Base-by-base conservation (phyloP, 2,113 vertebrate genomes). In the Anoplopoma fimbria region DNA sequence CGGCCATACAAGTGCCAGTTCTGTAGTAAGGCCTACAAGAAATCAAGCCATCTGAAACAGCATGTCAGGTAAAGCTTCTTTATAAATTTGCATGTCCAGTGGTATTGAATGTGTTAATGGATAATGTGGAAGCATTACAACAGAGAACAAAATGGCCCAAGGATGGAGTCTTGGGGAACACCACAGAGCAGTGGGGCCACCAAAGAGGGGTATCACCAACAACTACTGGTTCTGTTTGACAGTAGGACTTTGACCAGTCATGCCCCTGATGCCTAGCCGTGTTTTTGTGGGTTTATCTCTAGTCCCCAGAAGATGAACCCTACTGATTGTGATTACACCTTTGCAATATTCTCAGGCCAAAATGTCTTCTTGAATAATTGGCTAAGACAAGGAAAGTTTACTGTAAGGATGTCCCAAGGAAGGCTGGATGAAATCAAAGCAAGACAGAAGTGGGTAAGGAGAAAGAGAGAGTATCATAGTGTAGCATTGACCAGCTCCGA, bases 31-130 rank as follows among this genome's bases (percentile, higher is more conserved):
- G 97, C 98, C 9, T 99, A 99, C 93, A 99, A 99, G 93, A 99
- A 99, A 67, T 99, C 98, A 33, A 99, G 98, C 88, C 98, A 99
- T 91, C 96, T 99, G 67, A 99, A 99, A 80, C 98, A 99, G 51
- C 98, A 99, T 69, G 96, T 99, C 94, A 97, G 98, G 98, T 99
- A 94, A 94, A 82, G 75, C 27, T 53, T 77, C 42, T 4, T 1
- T 17, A 31, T 40, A 29, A 69, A n/a, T 15, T 4, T 71, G 17
- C 10, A 42, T 58, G 6, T 55, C 9, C 25, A 63, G 0, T 58
- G 55, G 55, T 34, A 21, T 25, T 19, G 33, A 4, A 13, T 63
- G 13, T 70, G 55, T 29, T 25, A 13, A 2, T 58, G 55, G 53
- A 14, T 57, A 5, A 57, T 57, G 9, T 23, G 6, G 40, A 61